These are phyloP conservation scores for Planococcus citri DNA, from an alignment of 1,140 invertebrate genomes.

Conservation along the genomic window DNA sequence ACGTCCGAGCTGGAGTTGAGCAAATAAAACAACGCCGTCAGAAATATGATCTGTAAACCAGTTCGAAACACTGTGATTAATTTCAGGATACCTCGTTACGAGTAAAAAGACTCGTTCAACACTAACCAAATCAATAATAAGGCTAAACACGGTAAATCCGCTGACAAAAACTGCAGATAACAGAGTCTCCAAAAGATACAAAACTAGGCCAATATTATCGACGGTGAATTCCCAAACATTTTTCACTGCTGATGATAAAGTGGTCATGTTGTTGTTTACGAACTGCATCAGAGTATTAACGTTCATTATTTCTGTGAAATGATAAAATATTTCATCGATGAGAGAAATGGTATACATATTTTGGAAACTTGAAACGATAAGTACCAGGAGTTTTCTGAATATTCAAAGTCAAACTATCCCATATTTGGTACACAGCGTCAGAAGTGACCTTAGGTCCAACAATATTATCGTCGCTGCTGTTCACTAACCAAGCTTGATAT, in stretches of 20 bases:
- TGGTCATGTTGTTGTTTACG: conserved; percentile 84
- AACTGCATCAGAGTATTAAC: conserved; percentile 62
- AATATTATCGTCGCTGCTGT: conserved; percentile 37
- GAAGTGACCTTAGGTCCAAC: conserved; percentile 54
- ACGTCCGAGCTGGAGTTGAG: conserved; percentile 73
- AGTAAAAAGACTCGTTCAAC: neutral
- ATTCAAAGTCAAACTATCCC: conserved; percentile 56
- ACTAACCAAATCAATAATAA: conserved; percentile 77
- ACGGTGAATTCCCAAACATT: conserved; percentile 87
- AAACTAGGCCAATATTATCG: conserved; percentile 82
- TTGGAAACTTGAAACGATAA: conserved; percentile 9
- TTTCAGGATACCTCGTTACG: no score
- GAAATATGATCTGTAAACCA: conserved; percentile 77
- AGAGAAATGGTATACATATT: neutral
- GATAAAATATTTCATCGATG: conserved; percentile 27
- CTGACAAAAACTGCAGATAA: conserved; percentile 81
- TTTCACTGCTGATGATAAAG: conserved; percentile 73
- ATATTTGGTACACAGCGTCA: conserved; percentile 52
- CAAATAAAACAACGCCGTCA: conserved; percentile 91
- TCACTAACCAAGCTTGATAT: conserved; percentile 81
- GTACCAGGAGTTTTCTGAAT: conserved; percentile 56
- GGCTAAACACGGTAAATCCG: conserved; percentile 85
- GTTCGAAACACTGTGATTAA: no score
- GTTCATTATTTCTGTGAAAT: conserved; percentile 59
- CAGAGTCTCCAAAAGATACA: conserved; percentile 70